Base-by-base conservation (phyloP, 2,113 vertebrate species). In the Bothrops jararaca region DNA sequence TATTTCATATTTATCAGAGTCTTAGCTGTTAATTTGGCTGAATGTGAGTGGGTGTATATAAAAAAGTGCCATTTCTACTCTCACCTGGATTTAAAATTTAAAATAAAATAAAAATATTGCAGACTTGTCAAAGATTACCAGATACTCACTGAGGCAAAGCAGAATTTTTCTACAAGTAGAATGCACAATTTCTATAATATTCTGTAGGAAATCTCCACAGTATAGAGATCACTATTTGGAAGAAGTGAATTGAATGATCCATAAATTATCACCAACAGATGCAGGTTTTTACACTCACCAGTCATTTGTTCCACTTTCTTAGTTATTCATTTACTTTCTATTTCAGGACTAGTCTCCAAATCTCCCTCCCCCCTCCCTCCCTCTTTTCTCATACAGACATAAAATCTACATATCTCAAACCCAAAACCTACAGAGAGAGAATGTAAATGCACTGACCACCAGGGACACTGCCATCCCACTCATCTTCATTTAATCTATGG, bases 1-100 rank as follows among this genome's bases (percentile, higher is more conserved):
- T 91, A 89, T 95, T 96, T 95, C 91, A 20, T 52, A 89, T 94
- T 96, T 96, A 96, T 95, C 94, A 22, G 0, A 94, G 92, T 85
- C 80, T 60, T 90, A 74, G 94, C 93, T 93, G 92, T 95, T 94
- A 93, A 1, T 87, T 94, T 86, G 89, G 89, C 64, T 39, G 15
- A 80, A 15, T 74, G 18, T 20, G 12, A 34, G n/a, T 7, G 13
- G 13, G 2, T 34, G 15, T 42, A 22, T 39, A 15, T 8, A 42
- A 42, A 89, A 89, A 89, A 80, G 91, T 92, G 95, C 85, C 92
- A 92, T 42, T 92, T 95, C 94, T 92, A 34, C 91, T 94, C 92
- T 89, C 91, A 80, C 91, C 54, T 95, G 93, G 15, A 1, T 48
- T 1, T 50, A 50, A 50, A 50, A 50, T 50, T n/a, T 60, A 60